Evolutionary conservation across 2,888 invertebrate species (phyloP).

Genomic region (Drosophila quinaria): DNA sequence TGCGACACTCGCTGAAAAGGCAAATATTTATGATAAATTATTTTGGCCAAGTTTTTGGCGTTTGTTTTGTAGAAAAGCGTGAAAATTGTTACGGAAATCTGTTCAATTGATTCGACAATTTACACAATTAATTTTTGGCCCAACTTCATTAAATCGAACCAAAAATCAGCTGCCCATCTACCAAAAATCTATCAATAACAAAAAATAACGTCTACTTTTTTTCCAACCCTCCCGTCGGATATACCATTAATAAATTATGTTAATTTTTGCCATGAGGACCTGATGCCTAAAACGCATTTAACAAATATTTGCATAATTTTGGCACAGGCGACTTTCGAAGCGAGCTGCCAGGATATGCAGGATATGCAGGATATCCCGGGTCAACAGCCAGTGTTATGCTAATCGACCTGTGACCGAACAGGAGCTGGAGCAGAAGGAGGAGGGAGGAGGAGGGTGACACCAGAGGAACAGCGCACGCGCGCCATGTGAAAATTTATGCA

Average conservation of each 20-base stretch:
- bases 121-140: conserved; percentile 15
- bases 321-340: conserved; percentile 69
- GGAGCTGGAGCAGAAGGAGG: background rate
- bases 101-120: conserved; percentile 29
- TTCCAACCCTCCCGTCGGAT: conserved; percentile 43
- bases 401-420: conserved; percentile 76
- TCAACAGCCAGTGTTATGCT: conserved; percentile 80
- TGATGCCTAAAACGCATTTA: conserved; percentile 68
- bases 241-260: conserved; percentile 67
- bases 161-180: conserved; percentile 61
- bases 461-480: conserved; percentile 60
- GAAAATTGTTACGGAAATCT: conserved; percentile 45
- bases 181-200: conserved; percentile 1
- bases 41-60: conserved; percentile 45
- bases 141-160: conserved; percentile 57
- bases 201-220: conserved; percentile 59
- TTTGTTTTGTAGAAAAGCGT: conserved; percentile 54
- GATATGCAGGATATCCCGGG: conserved; percentile 27
- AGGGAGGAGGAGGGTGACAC: conserved; percentile 41
- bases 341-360: conserved; percentile 26
- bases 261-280: conserved; percentile 63
- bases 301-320: conserved; percentile 78
- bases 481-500: conserved; percentile 71
- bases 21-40: conserved; percentile 73
- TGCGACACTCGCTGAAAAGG: conserved; percentile 64